Evolutionary conservation across 1,140 invertebrate species (phyloP), one percentile per base, ranked within the genome.

Genomic region (Halictus rubicundus): DNA sequence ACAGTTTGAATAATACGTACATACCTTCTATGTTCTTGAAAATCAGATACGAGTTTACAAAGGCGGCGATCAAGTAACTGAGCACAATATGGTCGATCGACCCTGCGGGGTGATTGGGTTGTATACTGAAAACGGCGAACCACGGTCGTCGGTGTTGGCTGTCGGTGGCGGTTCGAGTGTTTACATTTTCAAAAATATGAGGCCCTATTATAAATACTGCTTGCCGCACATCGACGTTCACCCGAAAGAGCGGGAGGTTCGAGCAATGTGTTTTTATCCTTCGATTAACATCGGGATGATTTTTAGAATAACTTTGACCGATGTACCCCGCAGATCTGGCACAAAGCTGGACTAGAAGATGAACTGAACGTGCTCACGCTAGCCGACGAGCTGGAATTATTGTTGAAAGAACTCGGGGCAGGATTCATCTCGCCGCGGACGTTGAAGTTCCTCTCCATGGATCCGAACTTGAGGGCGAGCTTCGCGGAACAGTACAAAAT

Each of bases 171-270:
- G 97, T 49, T 95, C 97, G 12, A 97, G 96, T 87, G 95, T 99
- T 32, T 96, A 97, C 85, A 96, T 99, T 27, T 99, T 98, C 92
- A 97, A 98, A 89, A 99, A 99, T 89, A 95, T 98, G 91, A 96
- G 97, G 81, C 96, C 98, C 0, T 98, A 98, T 90, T 99, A 98
- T 89, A 99, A 99, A 91, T 99, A 98, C 89, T 96, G 96, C 60
- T 92, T 99, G 76, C 98, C 98, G 1, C 94, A 95, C 73, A 89
- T 97, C 57, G 95, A 97, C 42, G 94, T 97, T 0, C 94, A 95
- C 88, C 93, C 96, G 12, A 92, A n/a, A 72, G 98, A 99, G 93
- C 91, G 95, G 88, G 97, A 99, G 81, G 94, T 84, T 54, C 97
- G 42, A 96, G 95, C 92, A 9, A 57, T 57, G 6, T 57, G 19